Evolutionary conservation across 2,113 vertebrate species (phyloP).

Genomic region (Mandrillus leucophaeus): DNA sequence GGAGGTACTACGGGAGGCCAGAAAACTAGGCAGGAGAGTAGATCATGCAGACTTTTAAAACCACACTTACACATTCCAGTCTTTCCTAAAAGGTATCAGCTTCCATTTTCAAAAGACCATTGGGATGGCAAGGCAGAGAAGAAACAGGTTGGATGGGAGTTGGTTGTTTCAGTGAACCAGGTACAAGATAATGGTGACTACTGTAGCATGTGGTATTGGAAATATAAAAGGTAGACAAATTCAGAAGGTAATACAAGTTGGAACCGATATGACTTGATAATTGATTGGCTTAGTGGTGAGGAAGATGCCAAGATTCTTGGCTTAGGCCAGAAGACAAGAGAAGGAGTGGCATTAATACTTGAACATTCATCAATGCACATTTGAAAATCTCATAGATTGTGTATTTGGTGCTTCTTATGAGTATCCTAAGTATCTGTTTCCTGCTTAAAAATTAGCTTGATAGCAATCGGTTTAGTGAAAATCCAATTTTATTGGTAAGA

Average conservation of each 20-base stretch:
- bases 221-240: background rate
- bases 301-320: conserved; percentile 9
- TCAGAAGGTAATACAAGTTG: background rate
- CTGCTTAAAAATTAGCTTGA: conserved; percentile 78
- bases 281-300: background rate
- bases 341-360: background rate
- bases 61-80: background rate
- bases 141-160: background rate
- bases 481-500: conserved; percentile 86
- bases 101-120: background rate
- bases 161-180: background rate
- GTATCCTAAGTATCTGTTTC: conserved; percentile 35
- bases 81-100: background rate
- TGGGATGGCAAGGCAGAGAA: background rate
- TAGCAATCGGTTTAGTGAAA: conserved; percentile 81
- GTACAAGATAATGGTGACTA: background rate
- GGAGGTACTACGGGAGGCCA: background rate
- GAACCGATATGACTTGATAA: background rate
- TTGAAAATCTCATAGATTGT: background rate
- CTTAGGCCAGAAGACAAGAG: background rate
- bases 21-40: background rate
- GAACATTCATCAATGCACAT: background rate
- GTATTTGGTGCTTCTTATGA: conserved; percentile 38
- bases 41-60: background rate
- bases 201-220: background rate